Evolutionary conservation across 1,140 invertebrate genomes (phyloP), one percentile per base, ranked within the genome.

Genomic region (Odontomachus brunneus): DNA sequence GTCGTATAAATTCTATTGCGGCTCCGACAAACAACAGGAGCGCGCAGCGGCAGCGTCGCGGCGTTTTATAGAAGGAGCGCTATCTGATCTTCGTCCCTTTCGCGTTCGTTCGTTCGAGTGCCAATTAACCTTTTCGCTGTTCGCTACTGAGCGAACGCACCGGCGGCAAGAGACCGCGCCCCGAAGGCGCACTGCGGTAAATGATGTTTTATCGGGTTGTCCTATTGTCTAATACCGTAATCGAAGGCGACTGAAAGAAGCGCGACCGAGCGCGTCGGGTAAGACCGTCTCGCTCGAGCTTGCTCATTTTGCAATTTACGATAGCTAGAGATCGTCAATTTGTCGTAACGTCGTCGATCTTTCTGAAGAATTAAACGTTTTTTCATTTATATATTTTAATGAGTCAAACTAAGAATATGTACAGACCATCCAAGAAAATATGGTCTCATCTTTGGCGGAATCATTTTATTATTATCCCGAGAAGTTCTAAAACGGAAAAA

Each of bases 1-100:
- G 73, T 65, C 60, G 73, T 65, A 76, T 76, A 76, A 76, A 76
- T 76, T 76, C 73, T 76, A 76, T 76, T 62, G 72, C 55, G 72
- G 55, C 55, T 53, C 73, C 60, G 44, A 66, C 73, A 76, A 76
- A 76, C 73, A 76, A 76, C 73, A 65, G 63, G 60, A 76, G 60
- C 59, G 15, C 26, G n/a, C 29, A 5, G 29, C 29, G 29, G 57
- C 57, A 75, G 73, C 73, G 3, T 11, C 3, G 38, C 59, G 44
- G 55, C 72, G 15, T 60, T 74, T 60, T 76, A 26, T 33, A 14
- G n/a, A 44, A 66, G 33, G 38, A 51, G 14, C 15, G 12, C 24
- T 60, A 76, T 76, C 60, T 75, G 60, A 76, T 76, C 44, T 76
- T 76, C 60, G 59, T 76, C n/a, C 26, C 14, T 75, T 48, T 38